Evolutionary conservation across 2,797 vertebrate species (phyloP).

Genomic region (Leptoclinus maculatus): DNA sequence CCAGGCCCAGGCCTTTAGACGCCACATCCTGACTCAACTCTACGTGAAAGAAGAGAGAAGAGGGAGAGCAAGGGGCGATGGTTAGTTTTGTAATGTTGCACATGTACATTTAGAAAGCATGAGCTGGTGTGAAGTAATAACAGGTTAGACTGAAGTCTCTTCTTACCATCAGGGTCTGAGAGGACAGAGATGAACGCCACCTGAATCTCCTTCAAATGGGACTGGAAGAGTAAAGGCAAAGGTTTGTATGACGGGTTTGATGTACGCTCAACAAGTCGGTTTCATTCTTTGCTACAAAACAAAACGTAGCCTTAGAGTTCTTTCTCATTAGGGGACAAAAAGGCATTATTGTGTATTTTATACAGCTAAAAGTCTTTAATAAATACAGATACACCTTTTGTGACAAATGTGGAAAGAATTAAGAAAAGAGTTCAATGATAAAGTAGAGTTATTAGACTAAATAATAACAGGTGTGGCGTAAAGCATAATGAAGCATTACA

Average conservation of each 20-base stretch:
- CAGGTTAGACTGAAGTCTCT: background rate
- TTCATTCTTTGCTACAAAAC: background rate
- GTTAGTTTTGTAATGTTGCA: background rate
- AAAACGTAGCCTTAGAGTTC: background rate
- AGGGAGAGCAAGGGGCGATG: background rate
- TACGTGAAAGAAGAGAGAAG: conserved; percentile 62
- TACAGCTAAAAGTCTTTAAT: background rate
- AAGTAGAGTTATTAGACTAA: background rate
- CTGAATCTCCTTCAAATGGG: conserved; percentile 96
- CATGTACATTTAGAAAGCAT: background rate
- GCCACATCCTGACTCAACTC: conserved; percentile 98
- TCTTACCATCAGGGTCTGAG: conserved; percentile 96
- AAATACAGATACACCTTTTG: background rate
- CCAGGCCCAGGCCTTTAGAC: conserved; percentile 96
- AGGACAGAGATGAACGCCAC: conserved; percentile 94
- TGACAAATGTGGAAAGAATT: background rate
- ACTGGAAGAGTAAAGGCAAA: conserved; percentile 81
- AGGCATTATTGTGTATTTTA: background rate
- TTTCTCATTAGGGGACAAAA: background rate
- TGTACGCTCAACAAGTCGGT: background rate
- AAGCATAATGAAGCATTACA: background rate
- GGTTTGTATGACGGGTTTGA: background rate
- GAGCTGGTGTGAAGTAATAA: background rate
- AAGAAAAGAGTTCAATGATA: background rate
- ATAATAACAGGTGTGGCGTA: background rate